Evolutionary conservation across 2,888 invertebrate genomes (phyloP), one percentile per base, ranked within the genome.

Genomic region (Herminia tarsipennalis): DNA sequence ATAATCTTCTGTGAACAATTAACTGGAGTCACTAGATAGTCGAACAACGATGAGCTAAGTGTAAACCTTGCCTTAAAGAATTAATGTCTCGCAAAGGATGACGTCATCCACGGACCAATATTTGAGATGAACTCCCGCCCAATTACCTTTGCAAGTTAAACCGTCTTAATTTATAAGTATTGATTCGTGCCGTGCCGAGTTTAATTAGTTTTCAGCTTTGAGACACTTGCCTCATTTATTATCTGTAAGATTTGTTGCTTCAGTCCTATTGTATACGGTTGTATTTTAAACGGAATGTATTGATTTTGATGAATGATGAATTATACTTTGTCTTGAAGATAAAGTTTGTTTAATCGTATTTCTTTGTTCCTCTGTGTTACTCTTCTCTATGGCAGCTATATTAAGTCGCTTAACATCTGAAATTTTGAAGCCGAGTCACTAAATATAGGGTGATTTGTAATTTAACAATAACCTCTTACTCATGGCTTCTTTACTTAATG

Each of bases 121-220:
- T 87, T 86, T 80, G 74, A 78, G 73, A 77, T 77, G 74, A 85
- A 83, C 83, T 86, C 85, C 81, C 75, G 80, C 77, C 79, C 83
- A 85, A 87, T 88, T 87, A 85, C 85, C 86, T 86, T 76, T 73
- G 82, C 79, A 76, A 87, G 81, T 82, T 83, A 77, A 81, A 83
- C 76, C 78, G 76, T 86, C 85, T 86, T 86, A 83, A 87, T 88
- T 86, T 83, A 81, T 81, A 84, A 85, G 85, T 86, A 90, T 90
- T 83, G 88, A 86, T 87, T 86, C 76, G 76, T 73, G 73, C 70
- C 73, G 76, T 68, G 42, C 62, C 75, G 76, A 86, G 78, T 88
- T 88, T 86, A 90, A 90, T 90, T 89, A 88, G 87, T 88, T 90
- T 78, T 74, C 65, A 80, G 78, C 75, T 83, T 76, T 76, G 78